These are phyloP conservation scores for Gymnocephalus cernua DNA, from an alignment of 2,113 vertebrate genomes.

Conservation along the genomic window DNA sequence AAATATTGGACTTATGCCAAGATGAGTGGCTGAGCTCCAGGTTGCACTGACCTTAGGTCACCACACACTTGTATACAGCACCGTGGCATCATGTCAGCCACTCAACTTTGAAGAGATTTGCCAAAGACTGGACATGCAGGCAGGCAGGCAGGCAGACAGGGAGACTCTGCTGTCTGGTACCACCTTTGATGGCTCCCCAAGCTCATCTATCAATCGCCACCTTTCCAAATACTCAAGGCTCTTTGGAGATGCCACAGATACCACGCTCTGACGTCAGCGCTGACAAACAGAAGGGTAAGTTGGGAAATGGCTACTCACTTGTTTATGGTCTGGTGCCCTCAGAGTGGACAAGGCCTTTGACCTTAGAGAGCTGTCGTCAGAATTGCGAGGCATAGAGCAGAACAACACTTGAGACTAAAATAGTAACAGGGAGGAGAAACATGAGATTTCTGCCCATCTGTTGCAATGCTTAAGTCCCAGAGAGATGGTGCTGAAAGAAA, in stretches of 20 bases:
- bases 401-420: constrained; percentile 73
- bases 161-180: constrained; percentile 61
- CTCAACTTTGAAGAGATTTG: constrained; percentile 58
- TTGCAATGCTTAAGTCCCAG: constrained; percentile 55
- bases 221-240: constrained; percentile 61
- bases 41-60: constrained; percentile 46
- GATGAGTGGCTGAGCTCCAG: constrained; percentile 31
- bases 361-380: constrained; percentile 57
- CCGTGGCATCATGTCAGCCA: constrained; percentile 41
- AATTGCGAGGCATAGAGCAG: constrained; percentile 59
- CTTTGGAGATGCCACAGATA: constrained; percentile 69
- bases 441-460: constrained; percentile 76
- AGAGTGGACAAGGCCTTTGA: constrained; percentile 70
- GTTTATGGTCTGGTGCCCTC: constrained; percentile 67
- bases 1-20: background rate
- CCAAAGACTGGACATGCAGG: constrained; percentile 45
- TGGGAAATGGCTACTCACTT: constrained; percentile 51
- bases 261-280: constrained; percentile 57
- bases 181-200: constrained; percentile 63
- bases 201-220: constrained; percentile 77
- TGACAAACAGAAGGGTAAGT: constrained; percentile 59
- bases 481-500: constrained; percentile 65
- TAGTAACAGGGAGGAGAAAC: constrained; percentile 66
- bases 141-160: constrained; percentile 42
- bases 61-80: constrained; percentile 26